A percentile compares a stretch with the other conserved stretches of the same genome.
phyloP scores from a whole-genome alignment of 2,113 vertebrate species.

The Piliocolobus tephrosceles region DNA sequence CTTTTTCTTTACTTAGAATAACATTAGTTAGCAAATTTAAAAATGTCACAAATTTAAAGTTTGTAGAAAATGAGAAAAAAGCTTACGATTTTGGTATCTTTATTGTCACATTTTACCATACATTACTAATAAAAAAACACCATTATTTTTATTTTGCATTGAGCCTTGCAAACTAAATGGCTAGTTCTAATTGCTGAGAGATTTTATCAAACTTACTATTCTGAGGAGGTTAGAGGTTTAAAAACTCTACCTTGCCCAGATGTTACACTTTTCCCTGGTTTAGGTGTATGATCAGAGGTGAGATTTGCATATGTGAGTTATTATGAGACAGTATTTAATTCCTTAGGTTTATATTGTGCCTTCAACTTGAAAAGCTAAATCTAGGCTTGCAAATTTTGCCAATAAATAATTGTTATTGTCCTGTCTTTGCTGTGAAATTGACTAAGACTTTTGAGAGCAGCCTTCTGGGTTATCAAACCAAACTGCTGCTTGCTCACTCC shows the following conservation, averaged over 20 bases:
- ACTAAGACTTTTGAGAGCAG: background rate
- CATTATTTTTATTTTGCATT: background rate
- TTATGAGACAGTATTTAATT: background rate
- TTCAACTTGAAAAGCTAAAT: background rate
- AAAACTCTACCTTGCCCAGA: background rate
- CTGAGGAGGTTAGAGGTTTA: background rate
- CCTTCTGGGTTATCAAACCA: background rate
- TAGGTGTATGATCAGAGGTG: background rate
- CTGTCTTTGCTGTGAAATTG: background rate
- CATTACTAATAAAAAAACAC: background rate
- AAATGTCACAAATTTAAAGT: background rate
- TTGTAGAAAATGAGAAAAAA: background rate
- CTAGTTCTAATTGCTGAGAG: background rate
- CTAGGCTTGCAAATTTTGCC: background rate
- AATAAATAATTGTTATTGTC: background rate
- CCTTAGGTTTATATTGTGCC: background rate
- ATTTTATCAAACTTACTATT: background rate
- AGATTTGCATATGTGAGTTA: background rate
- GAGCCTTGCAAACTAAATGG: background rate
- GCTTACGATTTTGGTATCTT: background rate
- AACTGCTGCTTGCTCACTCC: background rate
- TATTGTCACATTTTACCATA: background rate
- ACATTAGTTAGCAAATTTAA: background rate
- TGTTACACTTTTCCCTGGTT: background rate
- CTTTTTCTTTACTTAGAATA: too few species aligned